Evolutionary conservation across 2,888 invertebrate species (phyloP).

Genomic region (Phymatocera aterrima): DNA sequence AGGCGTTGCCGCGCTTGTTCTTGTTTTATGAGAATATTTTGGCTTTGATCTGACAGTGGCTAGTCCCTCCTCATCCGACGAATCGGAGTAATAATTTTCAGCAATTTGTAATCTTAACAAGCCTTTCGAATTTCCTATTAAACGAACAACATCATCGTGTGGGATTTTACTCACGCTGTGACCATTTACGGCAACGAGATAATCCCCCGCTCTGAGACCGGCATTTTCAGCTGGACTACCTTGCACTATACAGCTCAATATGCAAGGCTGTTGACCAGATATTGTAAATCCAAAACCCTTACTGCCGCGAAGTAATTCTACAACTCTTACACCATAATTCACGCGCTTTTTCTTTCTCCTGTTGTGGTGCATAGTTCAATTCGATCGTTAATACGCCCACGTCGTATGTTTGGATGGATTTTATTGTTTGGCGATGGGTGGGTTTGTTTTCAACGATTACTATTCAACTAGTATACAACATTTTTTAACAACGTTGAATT

Average conservation of each 20-base stretch:
- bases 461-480: background rate
- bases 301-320: slow-evolving; percentile 90
- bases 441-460: background rate
- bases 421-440: background rate
- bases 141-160: slow-evolving; percentile 94
- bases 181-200: slow-evolving; percentile 93
- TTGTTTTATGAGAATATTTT: slow-evolving; percentile 78
- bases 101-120: slow-evolving; percentile 91
- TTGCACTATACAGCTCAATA: slow-evolving; percentile 93
- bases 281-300: slow-evolving; percentile 99
- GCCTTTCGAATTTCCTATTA: slow-evolving; percentile 92
- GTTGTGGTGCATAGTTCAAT: slow-evolving; percentile 78
- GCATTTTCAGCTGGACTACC: slow-evolving; percentile 94
- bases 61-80: slow-evolving; percentile 86
- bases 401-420: background rate
- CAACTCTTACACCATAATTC: slow-evolving; percentile 86
- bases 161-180: slow-evolving; percentile 93
- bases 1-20: slow-evolving; percentile 59
- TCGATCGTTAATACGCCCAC: slow-evolving; percentile 9
- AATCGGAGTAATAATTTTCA: slow-evolving; percentile 90
- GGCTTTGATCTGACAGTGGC: slow-evolving; percentile 79
- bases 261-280: slow-evolving; percentile 97
- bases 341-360: slow-evolving; percentile 84
- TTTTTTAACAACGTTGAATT: background rate
- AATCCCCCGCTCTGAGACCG: slow-evolving; percentile 94